A percentile compares a stretch with the other conserved stretches of the same genome.
These are phyloP conservation scores for Setipinna tenuifilis DNA, from an alignment of 2,797 vertebrate genomes.

Conservation along the genomic window DNA sequence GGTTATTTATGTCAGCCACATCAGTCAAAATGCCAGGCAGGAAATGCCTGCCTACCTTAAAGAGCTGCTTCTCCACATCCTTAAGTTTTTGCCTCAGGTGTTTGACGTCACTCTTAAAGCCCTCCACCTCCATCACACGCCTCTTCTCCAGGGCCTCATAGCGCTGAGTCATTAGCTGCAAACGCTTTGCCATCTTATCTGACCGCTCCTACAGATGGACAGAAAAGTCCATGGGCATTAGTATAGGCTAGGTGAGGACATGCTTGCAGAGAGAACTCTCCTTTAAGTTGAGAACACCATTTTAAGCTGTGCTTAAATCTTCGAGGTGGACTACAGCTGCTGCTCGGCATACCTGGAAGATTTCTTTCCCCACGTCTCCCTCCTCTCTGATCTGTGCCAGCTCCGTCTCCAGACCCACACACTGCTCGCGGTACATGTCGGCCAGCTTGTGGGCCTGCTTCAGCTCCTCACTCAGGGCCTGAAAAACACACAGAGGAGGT, in stretches of 20 bases:
- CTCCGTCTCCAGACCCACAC: slow-evolving; percentile 87
- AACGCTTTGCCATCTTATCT: slow-evolving; percentile 87
- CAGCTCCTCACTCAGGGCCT: slow-evolving; percentile 87
- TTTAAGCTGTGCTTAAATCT: neutral
- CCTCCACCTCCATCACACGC: slow-evolving; percentile 89
- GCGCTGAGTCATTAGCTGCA: slow-evolving; percentile 89
- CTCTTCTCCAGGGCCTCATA: slow-evolving; percentile 92
- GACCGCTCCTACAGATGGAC: slow-evolving; percentile 81
- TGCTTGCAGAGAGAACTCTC: neutral
- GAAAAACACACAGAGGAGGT: neutral
- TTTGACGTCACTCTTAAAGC: slow-evolving; percentile 92
- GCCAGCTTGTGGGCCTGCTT: slow-evolving; percentile 84
- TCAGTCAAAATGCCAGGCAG: neutral
- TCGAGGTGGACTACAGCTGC: neutral
- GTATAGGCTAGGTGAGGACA: neutral
- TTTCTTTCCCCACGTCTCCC: slow-evolving; percentile 83
- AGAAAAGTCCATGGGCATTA: neutral
- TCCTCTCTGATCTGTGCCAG: slow-evolving; percentile 87
- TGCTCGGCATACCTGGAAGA: slow-evolving; percentile 87
- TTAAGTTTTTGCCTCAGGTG: slow-evolving; percentile 87
- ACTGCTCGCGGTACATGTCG: slow-evolving; percentile 93
- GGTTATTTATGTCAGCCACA: neutral
- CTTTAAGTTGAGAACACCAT: neutral
- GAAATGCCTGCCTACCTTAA: slow-evolving; percentile 58
- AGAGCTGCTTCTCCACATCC: slow-evolving; percentile 89